Base-by-base conservation (phyloP, 1,140 invertebrate species). In the Charaxes varanes region DNA sequence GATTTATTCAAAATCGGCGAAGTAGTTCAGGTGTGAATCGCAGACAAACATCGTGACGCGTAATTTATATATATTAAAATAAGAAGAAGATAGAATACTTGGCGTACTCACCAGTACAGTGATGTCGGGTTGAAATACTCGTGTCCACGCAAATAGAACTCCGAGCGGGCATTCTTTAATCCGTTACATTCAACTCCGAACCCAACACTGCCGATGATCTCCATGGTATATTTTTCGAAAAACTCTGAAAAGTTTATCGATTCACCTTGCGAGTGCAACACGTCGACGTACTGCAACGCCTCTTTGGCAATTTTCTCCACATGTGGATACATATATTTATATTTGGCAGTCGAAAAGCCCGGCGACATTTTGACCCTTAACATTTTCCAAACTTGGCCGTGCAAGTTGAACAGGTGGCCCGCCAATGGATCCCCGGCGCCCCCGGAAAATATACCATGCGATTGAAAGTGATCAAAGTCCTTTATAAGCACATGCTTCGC, bases 101-200 rank as follows among this genome's bases (percentile, higher is more conserved):
- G n/a, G n/a, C n/a, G n/a, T 35, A 66, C 70, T 70, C 34, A 77
- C 73, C 76, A 77, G 19, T 71, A 76, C 7, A 65, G 32, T 6
- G 62, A 57, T 28, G 41, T 51, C 2, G 72, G 64, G 13, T 69
- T 59, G 35, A 77, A 77, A 45, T 80, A 76, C 33, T 84, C 76
- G 38, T 78, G 53, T 21, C 66, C 70, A 26, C 55, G 48, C 28
- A 67, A 28, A 45, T 59, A 62, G 37, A 90, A 90, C 57, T 87
- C 83, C 0, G 86, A 80, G 13, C 88, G 60, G 0, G 84, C 65
- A 56, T 87, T 74, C 32, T 74, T 63, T 6, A 89, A 77, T 4
- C 87, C 83, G 30, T 88, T 86, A 41, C 87, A 86, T 8, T 89
- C 82, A 2, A 90, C 77, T 0, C 90, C 90, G 57, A 90, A 90